Evolutionary conservation across 2,797 vertebrate species (phyloP), one percentile per base, ranked within the genome.

Genomic region (Chloroceryle inda): DNA sequence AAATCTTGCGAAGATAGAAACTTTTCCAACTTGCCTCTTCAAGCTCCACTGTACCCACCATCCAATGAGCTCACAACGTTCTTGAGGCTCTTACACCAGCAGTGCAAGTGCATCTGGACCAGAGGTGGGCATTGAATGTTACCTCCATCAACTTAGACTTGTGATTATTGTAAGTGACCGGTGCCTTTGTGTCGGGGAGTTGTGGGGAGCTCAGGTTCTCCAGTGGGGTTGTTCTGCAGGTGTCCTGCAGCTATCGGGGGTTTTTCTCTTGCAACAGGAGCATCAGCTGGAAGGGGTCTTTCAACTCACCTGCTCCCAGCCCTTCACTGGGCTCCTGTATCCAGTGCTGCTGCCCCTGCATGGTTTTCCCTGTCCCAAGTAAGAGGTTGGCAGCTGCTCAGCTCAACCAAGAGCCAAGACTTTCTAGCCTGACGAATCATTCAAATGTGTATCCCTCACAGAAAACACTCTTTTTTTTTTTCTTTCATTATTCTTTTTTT

Each of bases 11-110:
- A 58, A 95, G 88, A 71, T 6, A 85, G 47, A 27, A 22, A 18
- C 11, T 88, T 96, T 96, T 95, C 79, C 61, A 89, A 0, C 61
- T 88, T 95, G 24, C 38, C 81, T 92, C 76, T 89, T 79, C 13
- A 66, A 80, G 76, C 50, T 4, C 5, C 9, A 5, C 80, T 93
- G 35, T 40, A 83, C 44, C 26, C 74, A 21, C 53, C 20, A 5
- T 52, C 76, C 71, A 94, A 14, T 1, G 0, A 63, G 55, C 35
- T 73, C 33, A 6, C 1, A 2, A 40, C 77, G 74, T 81, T 92
- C 33, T 42, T 3, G 52, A 38, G 50, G n/a, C 16, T 74, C 18
- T 75, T 77, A 26, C 29, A 21, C 8, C 31, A 37, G 20, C 44
- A 24, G 9, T 2, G 23, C 8, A 29, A 52, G 33, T 12, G 7